Evolutionary conservation across 1,140 invertebrate genomes (phyloP).

Genomic region (Papilio aristodemus): DNA sequence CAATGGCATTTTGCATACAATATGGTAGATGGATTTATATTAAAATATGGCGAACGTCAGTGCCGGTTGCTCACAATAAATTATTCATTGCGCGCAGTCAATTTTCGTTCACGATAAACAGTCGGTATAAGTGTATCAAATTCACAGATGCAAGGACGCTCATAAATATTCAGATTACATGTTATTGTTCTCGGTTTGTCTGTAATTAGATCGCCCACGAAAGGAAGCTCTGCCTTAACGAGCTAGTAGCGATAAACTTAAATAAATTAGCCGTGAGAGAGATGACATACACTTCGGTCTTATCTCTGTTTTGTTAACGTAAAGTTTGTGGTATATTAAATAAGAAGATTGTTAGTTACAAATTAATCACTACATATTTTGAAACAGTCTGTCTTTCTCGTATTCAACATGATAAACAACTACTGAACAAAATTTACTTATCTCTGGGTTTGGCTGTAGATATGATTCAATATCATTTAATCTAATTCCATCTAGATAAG

Average conservation of each 20-base stretch:
- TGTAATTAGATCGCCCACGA: constrained; percentile 79
- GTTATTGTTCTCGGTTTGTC: constrained; percentile 78
- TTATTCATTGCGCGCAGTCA: constrained; percentile 78
- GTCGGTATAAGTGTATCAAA: constrained; percentile 68
- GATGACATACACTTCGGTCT: constrained; percentile 47
- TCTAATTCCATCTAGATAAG: too few relatives aligned
- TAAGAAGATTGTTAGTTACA: not conserved
- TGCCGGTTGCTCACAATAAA: constrained; percentile 76
- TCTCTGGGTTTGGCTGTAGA: too few relatives aligned
- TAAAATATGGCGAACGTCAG: constrained; percentile 79
- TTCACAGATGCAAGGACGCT: constrained; percentile 64
- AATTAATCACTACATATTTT: too few relatives aligned
- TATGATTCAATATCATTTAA: too few relatives aligned
- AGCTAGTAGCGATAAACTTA: constrained; percentile 70
- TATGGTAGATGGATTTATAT: constrained; percentile 80
- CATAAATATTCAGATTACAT: constrained; percentile 79
- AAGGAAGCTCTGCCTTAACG: constrained; percentile 71
- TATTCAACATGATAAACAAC: too few relatives aligned
- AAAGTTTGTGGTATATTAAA: not conserved
- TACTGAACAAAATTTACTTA: too few relatives aligned
- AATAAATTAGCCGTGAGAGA: constrained; percentile 63
- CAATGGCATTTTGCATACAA: constrained; percentile 80
- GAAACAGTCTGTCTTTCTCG: too few relatives aligned
- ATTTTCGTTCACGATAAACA: constrained; percentile 77
- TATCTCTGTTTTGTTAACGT: not conserved